phyloP scores from a whole-genome alignment of 2,797 vertebrate genomes.

The Hydrophis major region DNA sequence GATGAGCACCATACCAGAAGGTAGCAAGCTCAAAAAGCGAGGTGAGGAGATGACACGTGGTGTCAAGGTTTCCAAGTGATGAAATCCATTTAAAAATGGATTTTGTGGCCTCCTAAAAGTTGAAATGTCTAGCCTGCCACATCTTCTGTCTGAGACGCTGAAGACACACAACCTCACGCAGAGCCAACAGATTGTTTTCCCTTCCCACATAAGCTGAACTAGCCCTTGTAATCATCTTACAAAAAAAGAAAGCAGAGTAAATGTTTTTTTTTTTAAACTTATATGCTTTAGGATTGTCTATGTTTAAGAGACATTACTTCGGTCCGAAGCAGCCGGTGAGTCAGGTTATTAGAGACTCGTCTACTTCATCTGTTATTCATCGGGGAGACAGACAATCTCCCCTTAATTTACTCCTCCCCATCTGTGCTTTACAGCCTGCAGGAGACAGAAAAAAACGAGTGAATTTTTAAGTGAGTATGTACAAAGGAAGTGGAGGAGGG shows the following conservation, averaged over 20 bases:
- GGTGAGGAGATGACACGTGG: too few species aligned
- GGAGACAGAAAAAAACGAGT: conserved; percentile 11
- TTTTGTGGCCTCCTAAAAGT: too few species aligned
- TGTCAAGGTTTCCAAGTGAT: too few species aligned
- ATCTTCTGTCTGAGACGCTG: neutral
- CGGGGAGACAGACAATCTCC: conserved; percentile 25
- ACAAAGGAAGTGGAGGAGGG: conserved; percentile 16
- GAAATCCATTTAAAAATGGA: too few species aligned
- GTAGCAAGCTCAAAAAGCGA: too few species aligned
- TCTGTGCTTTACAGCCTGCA: neutral
- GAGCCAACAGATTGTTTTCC: neutral
- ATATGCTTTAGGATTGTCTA: neutral
- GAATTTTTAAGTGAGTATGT: conserved; percentile 46
- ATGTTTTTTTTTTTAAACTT: neutral
- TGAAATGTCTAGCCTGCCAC: neutral
- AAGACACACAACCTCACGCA: neutral
- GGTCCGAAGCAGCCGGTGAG: neutral
- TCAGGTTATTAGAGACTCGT: neutral
- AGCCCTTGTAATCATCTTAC: neutral
- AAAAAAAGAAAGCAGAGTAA: neutral
- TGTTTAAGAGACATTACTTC: neutral
- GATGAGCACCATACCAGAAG: too few species aligned
- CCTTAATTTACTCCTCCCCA: conserved; percentile 27
- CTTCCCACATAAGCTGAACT: neutral
- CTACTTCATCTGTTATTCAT: conserved; percentile 27